Base-by-base conservation (phyloP, 2,113 vertebrate species). In the Lepisosteus osseus region DNA sequence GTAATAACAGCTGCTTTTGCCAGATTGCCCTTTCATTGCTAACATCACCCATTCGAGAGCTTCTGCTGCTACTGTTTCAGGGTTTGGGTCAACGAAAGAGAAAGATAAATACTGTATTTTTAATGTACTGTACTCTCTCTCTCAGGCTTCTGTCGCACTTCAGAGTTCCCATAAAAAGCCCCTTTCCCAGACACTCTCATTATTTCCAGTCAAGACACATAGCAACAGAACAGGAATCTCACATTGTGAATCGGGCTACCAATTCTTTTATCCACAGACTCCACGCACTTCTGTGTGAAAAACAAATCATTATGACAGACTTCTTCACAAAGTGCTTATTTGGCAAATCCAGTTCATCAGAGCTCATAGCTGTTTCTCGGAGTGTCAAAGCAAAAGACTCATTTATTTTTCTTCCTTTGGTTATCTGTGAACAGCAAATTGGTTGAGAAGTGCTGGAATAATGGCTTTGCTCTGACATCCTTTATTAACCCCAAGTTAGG, bases 1-100 rank as follows among this genome's bases (percentile, higher is more conserved):
- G 43, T 1, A 71, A 44, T 9, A 67, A 79, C 78, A 76, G 40
- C 47, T 9, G 73, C 74, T 74, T 72, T 83, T 65, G 55, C 72
- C 75, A 76, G 11, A 77, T 62, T 77, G 69, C 40, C 77, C 61
- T 86, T 76, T 83, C n/a, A 64, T 41, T n/a, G 54, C 13, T 70
- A 69, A 65, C 43, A 56, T 62, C 44, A 59, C 69, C 51, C 69
- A 66, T 62, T 64, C 67, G 41, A 59, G 12, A 51, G 40, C 15
- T 12, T 54, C 63, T 72, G 63, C 70, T 59, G 41, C 13, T 44
- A 14, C 6, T 67, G 40, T 51, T 51, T 29, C 29, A 29, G 63
- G 54, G 42, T n/a, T 7, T n/a, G 42, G 15, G 62, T 65, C 44
- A 15, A 15, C 15, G 55, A 41, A 45, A 57, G 41, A 47, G 6